Percentiles rank a stretch among this genome's conserved stretches.
Evolutionary conservation across 2,113 vertebrate genomes (phyloP).

Genomic region (Dissostichus mawsoni): DNA sequence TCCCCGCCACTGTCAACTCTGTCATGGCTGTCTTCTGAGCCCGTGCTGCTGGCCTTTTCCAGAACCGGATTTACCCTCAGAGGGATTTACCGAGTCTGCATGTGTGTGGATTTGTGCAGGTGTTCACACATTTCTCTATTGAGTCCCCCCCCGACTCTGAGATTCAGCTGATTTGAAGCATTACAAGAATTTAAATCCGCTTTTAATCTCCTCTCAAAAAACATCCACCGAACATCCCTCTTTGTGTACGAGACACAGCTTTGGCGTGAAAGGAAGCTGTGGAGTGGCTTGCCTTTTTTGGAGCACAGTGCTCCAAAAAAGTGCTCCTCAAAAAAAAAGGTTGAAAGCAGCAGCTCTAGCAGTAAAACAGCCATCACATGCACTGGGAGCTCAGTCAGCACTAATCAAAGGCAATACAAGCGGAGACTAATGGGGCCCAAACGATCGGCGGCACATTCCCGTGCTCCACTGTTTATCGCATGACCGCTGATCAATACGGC

Average conservation of each 20-base stretch:
- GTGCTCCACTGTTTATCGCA: constrained; percentile 72
- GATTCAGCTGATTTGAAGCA: constrained; percentile 45
- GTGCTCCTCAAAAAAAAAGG: constrained; percentile 31
- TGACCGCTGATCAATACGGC: constrained; percentile 76
- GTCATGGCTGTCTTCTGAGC: constrained; percentile 39
- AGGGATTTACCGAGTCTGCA: constrained; percentile 32
- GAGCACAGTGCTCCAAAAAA: constrained; percentile 8
- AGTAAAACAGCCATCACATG: constrained; percentile 73
- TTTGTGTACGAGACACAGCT: constrained; percentile 9
- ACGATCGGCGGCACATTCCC: constrained; percentile 67
- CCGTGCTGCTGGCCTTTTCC: background rate
- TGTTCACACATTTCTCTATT: background rate
- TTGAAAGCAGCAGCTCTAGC: constrained; percentile 68
- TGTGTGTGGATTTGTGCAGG: constrained; percentile 12
- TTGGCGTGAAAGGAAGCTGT: constrained; percentile 8
- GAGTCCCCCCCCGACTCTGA: background rate
- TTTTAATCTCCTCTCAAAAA: constrained; percentile 50
- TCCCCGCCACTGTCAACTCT: constrained; percentile 57
- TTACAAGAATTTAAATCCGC: constrained; percentile 38
- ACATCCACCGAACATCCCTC: constrained; percentile 8
- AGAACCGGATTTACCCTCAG: constrained; percentile 29
- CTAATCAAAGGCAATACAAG: constrained; percentile 71
- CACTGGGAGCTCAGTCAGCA: constrained; percentile 69
- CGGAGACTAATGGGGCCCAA: constrained; percentile 73
- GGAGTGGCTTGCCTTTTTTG: constrained; percentile 11